Percentiles rank a stretch among this genome's conserved stretches.
phyloP scores from a whole-genome alignment of 2,888 invertebrate species.

The Diadegma fenestrale region DNA sequence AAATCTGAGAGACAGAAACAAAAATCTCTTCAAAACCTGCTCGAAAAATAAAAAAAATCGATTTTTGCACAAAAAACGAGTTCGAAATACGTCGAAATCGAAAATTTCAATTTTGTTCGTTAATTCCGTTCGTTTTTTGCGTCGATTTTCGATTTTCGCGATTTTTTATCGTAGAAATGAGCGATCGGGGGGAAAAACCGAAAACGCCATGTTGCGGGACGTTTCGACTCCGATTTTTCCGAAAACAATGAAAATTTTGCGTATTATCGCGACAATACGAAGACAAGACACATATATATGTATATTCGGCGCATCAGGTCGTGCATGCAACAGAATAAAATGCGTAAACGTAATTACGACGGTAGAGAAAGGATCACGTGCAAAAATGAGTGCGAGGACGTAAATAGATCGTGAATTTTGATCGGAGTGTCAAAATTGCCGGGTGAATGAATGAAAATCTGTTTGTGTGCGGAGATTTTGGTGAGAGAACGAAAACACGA shows the following conservation, averaged over 20 bases:
- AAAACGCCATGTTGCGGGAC: conserved; percentile 28
- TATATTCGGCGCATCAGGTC: background rate
- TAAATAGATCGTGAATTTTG: background rate
- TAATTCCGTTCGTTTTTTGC: background rate
- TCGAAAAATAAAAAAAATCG: too few relatives aligned
- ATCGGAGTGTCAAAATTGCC: conserved; percentile 17
- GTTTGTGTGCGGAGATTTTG: background rate
- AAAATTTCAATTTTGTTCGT: background rate
- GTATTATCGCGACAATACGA: too few relatives aligned
- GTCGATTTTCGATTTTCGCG: background rate
- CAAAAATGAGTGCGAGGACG: background rate
- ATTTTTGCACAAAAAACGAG: too few relatives aligned
- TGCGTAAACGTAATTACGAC: conserved; percentile 20
- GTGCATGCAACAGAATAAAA: conserved; percentile 41
- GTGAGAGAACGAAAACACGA: background rate
- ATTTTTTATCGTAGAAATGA: background rate
- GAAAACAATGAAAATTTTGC: background rate
- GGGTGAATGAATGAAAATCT: background rate
- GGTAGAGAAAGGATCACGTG: background rate
- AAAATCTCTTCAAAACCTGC: too few relatives aligned
- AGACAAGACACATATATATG: background rate
- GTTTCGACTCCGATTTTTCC: conserved; percentile 18
- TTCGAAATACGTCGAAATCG: background rate
- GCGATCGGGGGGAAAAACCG: conserved; percentile 7
- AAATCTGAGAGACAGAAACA: conserved; percentile 75